These are phyloP conservation scores for Drosophila yooni DNA, from an alignment of 2,888 invertebrate genomes.

Conservation along the genomic window DNA sequence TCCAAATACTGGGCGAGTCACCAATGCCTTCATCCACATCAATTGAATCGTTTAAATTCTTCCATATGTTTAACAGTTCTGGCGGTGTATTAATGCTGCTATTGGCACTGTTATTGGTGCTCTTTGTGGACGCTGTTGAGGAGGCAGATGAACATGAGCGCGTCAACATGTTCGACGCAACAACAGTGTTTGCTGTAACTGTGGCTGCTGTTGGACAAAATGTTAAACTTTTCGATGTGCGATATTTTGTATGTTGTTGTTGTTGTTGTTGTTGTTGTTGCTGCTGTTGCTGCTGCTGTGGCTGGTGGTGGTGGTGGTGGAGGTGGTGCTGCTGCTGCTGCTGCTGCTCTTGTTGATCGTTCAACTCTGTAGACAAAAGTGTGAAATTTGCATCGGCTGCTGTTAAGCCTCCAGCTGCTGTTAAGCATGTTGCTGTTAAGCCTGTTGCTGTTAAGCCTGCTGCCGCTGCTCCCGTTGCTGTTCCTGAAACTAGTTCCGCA, in stretches of 20 bases:
- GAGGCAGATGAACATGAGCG: constrained; percentile 89
- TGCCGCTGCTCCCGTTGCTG: constrained; percentile 7
- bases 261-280: neutral
- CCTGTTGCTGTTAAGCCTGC: neutral
- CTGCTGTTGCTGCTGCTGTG: neutral
- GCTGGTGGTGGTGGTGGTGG: neutral
- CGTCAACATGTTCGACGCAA: constrained; percentile 52
- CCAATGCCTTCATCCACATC: constrained; percentile 94
- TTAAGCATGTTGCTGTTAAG: neutral
- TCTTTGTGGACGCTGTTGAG: constrained; percentile 88
- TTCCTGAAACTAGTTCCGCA: constrained; percentile 21
- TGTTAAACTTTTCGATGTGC: constrained; percentile 45
- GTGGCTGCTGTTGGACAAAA: constrained; percentile 49
- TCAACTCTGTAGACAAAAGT: constrained; percentile 16
- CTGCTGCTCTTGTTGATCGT: constrained; percentile 21
- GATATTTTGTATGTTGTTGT: constrained; percentile 37
- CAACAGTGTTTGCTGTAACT: constrained; percentile 3
- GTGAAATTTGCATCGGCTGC: constrained; percentile 31
- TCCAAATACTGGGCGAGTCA: constrained; percentile 94
- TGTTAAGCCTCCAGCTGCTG: neutral
- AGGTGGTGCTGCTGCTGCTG: constrained; percentile 4
- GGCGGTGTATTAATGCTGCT: constrained; percentile 85
- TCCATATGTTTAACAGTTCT: constrained; percentile 93
- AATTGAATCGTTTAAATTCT: constrained; percentile 87
- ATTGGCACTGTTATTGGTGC: constrained; percentile 73